Evolutionary conservation across 2,113 vertebrate genomes (phyloP), one percentile per base, ranked within the genome.

Genomic region (Xerus inauris): DNA sequence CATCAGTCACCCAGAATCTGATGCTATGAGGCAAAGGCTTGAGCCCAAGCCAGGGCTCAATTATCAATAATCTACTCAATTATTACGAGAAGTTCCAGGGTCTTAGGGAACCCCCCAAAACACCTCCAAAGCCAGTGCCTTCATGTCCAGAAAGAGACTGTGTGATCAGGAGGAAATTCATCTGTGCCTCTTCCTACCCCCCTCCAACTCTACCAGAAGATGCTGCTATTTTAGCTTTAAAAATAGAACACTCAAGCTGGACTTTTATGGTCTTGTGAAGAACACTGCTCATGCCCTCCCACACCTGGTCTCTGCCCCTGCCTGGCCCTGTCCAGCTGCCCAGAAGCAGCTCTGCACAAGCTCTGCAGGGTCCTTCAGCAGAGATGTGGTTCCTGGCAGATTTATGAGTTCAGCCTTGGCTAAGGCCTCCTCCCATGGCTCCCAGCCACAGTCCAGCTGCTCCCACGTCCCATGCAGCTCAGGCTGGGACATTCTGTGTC

Each of bases 391-490:
- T 59, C 69, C 4, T 22, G 97, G 96, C 97, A 98, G 99, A 99
- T 99, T 99, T 99, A 99, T 92, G 95, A 98, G 88, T 73, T 90
- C 97, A 94, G 98, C 99, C 99, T 99, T 99, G 99, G 99, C 98
- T 86, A 22, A 94, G 91, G 98, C 91, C 91, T 91, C 94, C 69
- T 98, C 95, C 94, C 88, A 4, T 97, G 97, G 97, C 97, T 96
- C 77, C 81, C 45, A 45, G 97, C 97, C 95, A 96, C 35, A 0
- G 59, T 17, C 94, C 95, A 95, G 89, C 93, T 84, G 93, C 75
- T 94, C 96, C 96, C 97, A 94, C 92, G 13, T 28, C 80, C 87
- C 81, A 16, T 13, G 80, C 79, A 47, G 64, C 72, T 14, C 5
- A 20, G 89, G 75, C 92, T 95, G 89, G 94, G 84, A 97, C 69